A percentile compares a stretch with the other conserved stretches of the same genome.
These are phyloP conservation scores for Mechanitis mazaeus DNA, from an alignment of 2,888 invertebrate species.

Conservation along the genomic window DNA sequence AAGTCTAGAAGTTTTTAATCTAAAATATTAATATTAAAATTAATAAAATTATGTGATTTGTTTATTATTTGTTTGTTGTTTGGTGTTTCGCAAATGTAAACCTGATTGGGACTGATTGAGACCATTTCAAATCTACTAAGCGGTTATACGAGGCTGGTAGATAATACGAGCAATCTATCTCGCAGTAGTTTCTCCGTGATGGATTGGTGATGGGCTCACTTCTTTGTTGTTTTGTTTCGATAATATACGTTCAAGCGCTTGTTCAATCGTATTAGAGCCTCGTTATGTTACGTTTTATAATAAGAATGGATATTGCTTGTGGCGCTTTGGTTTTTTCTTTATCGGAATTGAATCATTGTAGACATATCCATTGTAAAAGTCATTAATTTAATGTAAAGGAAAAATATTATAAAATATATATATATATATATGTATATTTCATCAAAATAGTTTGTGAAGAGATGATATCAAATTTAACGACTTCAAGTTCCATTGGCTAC, in stretches of 20 bases:
- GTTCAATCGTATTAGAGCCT: slow-evolving; percentile 59
- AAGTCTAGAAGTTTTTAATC: neutral
- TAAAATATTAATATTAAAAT: neutral
- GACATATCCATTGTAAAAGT: neutral
- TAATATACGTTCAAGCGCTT: slow-evolving; percentile 57
- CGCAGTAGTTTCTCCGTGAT: slow-evolving; percentile 58
- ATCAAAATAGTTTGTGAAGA: neutral
- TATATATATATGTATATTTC: too few species aligned
- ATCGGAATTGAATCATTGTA: neutral
- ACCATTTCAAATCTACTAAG: slow-evolving; percentile 53
- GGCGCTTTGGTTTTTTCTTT: neutral
- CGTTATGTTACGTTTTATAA: slow-evolving; percentile 65
- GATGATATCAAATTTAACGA: slow-evolving; percentile 47
- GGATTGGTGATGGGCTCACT: slow-evolving; percentile 71
- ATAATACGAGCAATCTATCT: slow-evolving; percentile 71
- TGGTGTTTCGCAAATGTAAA: slow-evolving; percentile 34
- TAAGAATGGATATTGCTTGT: slow-evolving; percentile 13
- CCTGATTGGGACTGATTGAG: slow-evolving; percentile 57
- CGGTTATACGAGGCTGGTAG: slow-evolving; percentile 47
- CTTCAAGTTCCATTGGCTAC: slow-evolving; percentile 31
- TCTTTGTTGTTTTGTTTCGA: slow-evolving; percentile 66
- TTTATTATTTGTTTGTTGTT: slow-evolving; percentile 33
- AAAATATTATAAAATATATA: too few species aligned
- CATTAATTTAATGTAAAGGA: neutral
- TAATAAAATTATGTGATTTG: neutral